Evolutionary conservation across 2,888 invertebrate genomes (phyloP).

Genomic region (Meiosimyza platycephala): DNA sequence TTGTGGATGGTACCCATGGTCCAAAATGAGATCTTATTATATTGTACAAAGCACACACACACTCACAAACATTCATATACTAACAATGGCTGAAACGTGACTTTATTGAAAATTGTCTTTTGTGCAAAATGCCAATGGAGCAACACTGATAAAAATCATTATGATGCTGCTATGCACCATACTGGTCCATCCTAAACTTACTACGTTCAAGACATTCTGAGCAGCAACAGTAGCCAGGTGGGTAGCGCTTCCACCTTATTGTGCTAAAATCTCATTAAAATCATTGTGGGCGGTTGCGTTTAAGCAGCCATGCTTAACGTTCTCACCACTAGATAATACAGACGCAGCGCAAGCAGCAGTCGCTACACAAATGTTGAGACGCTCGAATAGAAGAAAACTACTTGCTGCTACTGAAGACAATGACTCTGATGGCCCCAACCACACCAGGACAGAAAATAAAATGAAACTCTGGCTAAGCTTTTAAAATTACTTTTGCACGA

Average conservation of each 20-base stretch:
- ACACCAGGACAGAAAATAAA: background rate
- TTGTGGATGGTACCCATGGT: background rate
- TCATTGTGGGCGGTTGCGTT: background rate
- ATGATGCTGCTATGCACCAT: no score
- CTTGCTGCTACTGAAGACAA: background rate
- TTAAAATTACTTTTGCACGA: conserved; percentile 49
- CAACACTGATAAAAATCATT: background rate
- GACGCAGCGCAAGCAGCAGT: background rate
- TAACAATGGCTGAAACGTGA: conserved; percentile 53
- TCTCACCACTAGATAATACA: background rate
- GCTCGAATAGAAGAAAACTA: background rate
- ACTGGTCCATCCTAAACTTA: no score
- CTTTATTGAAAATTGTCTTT: conserved; percentile 55
- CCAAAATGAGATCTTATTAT: conserved; percentile 21
- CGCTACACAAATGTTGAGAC: background rate
- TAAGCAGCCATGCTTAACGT: background rate
- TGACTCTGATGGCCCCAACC: background rate
- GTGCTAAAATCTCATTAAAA: no score
- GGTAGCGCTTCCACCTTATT: no score
- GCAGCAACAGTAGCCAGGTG: no score
- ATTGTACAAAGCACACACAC: background rate
- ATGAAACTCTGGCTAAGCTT: conserved; percentile 10
- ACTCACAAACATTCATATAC: background rate
- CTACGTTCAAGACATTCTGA: no score
- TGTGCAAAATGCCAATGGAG: background rate